Evolutionary conservation across 2,113 vertebrate species (phyloP).

Genomic region (Ranitomeya variabilis): DNA sequence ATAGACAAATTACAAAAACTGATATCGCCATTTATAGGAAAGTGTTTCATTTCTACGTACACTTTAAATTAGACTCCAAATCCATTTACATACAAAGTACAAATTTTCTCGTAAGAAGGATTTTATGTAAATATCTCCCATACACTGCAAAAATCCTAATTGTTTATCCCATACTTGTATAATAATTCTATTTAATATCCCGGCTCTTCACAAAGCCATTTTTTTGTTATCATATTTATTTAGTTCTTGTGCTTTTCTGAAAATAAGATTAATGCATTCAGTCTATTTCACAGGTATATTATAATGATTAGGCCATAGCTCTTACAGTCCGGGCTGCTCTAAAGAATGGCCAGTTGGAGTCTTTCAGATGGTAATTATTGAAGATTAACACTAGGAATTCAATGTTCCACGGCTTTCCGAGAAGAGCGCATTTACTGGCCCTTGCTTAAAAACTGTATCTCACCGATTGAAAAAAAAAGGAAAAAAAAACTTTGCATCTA

Average conservation of each 20-base stretch:
- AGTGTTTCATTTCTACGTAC: background rate
- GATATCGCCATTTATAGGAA: background rate
- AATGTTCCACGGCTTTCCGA: constrained; percentile 37
- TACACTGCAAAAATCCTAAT: background rate
- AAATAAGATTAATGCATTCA: constrained; percentile 50
- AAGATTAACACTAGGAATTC: constrained; percentile 50
- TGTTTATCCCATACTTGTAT: background rate
- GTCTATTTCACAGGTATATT: constrained; percentile 37
- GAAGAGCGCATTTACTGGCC: constrained; percentile 16
- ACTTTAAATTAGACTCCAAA: background rate
- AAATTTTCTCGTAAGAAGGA: background rate
- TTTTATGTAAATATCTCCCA: constrained; percentile 6
- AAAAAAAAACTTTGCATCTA: background rate
- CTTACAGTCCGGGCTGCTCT: constrained; percentile 38
- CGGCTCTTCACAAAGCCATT: background rate
- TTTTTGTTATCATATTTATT: constrained; percentile 37
- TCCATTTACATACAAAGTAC: constrained; percentile 3
- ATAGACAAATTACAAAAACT: background rate
- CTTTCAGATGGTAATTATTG: constrained; percentile 56
- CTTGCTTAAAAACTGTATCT: constrained; percentile 35
- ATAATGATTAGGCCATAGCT: constrained; percentile 39
- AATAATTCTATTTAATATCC: constrained; percentile 29
- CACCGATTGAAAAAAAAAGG: background rate
- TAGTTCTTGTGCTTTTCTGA: constrained; percentile 5
- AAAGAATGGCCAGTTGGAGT: constrained; percentile 42